These are phyloP conservation scores for Rallus limicola DNA, from an alignment of 2,113 vertebrate genomes.

Conservation along the genomic window DNA sequence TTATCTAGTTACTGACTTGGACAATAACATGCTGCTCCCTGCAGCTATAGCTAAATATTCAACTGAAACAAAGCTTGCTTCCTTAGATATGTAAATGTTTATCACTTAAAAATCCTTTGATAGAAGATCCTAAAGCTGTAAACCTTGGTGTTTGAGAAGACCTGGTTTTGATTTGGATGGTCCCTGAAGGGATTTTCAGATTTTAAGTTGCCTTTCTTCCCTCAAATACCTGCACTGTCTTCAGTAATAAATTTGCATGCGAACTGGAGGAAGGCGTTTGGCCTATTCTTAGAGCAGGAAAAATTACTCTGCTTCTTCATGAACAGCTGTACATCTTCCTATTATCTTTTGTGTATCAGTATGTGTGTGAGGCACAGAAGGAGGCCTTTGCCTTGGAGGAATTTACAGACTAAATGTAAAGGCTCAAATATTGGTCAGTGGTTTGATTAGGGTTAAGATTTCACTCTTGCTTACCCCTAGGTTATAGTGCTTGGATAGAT, in stretches of 20 bases:
- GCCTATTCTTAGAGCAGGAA: slow-evolving; percentile 38
- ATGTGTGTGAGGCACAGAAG: not conserved
- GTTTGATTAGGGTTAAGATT: not conserved
- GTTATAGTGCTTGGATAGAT: not conserved
- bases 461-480: not conserved
- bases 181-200: not conserved
- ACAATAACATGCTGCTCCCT: not conserved
- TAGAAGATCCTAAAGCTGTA: not conserved
- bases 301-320: not conserved
- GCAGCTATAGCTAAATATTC: not conserved
- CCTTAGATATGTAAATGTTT: not conserved
- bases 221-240: not conserved
- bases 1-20: not conserved
- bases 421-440: not conserved
- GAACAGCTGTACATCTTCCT: not conserved
- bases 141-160: not conserved
- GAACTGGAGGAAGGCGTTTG: slow-evolving; percentile 37
- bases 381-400: not conserved
- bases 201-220: not conserved
- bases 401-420: not conserved
- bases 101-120: not conserved
- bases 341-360: not conserved
- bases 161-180: not conserved
- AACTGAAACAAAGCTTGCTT: not conserved
- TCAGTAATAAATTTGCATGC: slow-evolving; percentile 25